Conservation (phyloP, 1,140 invertebrate species). For the Diachasmimorpha longicaudata region DNA sequence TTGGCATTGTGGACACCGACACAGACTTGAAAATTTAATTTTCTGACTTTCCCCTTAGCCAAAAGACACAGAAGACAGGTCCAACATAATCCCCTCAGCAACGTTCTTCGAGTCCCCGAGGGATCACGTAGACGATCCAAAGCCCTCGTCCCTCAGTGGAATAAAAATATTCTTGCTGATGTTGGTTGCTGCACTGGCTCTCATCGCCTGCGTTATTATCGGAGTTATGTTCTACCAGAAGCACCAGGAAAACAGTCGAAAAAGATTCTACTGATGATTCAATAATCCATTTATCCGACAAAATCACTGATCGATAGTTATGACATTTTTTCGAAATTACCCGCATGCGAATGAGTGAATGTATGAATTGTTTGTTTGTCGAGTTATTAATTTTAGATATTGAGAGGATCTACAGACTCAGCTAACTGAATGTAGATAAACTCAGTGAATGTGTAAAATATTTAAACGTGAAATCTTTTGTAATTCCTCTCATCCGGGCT, state of each 20-base stretch:
- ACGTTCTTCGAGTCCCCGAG: slow-evolving; percentile 81
- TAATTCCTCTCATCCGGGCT: background rate
- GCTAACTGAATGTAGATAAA: background rate
- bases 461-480: background rate
- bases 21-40: background rate
- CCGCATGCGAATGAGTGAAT: background rate
- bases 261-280: slow-evolving; percentile 81
- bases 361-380: background rate
- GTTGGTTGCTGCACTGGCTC: slow-evolving; percentile 76
- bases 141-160: slow-evolving; percentile 80
- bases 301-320: background rate
- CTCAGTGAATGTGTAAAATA: background rate
- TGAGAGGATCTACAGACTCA: background rate
- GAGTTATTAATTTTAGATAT: background rate
- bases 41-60: slow-evolving; percentile 61
- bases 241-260: slow-evolving; percentile 85
- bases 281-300: background rate
- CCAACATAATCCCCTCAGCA: slow-evolving; percentile 81
- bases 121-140: slow-evolving; percentile 87
- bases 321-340: background rate
- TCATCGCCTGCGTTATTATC: slow-evolving; percentile 81
- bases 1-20: background rate
- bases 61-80: slow-evolving; percentile 72
- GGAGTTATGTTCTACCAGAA: slow-evolving; percentile 93
- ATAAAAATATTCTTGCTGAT: slow-evolving; percentile 89